Percentiles rank a stretch among this genome's conserved stretches.
These are phyloP conservation scores for Acanthosepion esculentum DNA, from an alignment of 2,888 invertebrate genomes.

Conservation along the genomic window DNA sequence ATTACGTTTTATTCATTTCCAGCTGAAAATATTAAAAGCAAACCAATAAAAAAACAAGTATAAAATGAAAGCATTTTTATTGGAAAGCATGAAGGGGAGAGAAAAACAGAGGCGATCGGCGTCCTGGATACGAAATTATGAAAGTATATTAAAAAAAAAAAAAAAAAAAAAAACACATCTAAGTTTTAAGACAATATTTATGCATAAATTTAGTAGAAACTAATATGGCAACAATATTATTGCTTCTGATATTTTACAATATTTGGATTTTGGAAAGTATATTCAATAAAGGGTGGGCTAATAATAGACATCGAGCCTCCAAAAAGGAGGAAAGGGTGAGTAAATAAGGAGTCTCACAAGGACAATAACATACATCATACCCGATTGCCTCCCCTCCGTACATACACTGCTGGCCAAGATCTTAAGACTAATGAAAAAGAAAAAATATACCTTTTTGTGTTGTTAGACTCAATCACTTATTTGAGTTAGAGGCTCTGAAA, in stretches of 20 bases:
- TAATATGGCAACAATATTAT: not conserved
- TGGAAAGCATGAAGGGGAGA: not conserved
- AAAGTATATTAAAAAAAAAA: not conserved
- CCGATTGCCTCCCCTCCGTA: conserved; percentile 12
- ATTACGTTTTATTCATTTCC: not conserved
- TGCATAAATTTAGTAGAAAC: not conserved
- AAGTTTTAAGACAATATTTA: not conserved
- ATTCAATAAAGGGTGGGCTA: not conserved
- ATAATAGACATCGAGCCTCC: not conserved
- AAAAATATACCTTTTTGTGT: no score
- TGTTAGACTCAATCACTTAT: no score
- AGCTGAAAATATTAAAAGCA: not conserved
- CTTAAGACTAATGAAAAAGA: no score
- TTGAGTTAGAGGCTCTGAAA: no score
- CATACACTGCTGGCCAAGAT: not conserved
- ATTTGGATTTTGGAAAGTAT: not conserved
- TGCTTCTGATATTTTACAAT: not conserved
- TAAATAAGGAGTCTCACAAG: not conserved
- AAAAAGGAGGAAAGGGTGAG: not conserved
- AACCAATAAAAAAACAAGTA: not conserved
- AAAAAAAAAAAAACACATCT: not conserved
- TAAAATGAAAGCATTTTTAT: not conserved
- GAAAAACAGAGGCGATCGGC: not conserved
- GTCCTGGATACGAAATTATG: not conserved
- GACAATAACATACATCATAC: not conserved